Evolutionary conservation across 1,140 invertebrate genomes (phyloP).

Genomic region (Holcopasites calliopsidis): DNA sequence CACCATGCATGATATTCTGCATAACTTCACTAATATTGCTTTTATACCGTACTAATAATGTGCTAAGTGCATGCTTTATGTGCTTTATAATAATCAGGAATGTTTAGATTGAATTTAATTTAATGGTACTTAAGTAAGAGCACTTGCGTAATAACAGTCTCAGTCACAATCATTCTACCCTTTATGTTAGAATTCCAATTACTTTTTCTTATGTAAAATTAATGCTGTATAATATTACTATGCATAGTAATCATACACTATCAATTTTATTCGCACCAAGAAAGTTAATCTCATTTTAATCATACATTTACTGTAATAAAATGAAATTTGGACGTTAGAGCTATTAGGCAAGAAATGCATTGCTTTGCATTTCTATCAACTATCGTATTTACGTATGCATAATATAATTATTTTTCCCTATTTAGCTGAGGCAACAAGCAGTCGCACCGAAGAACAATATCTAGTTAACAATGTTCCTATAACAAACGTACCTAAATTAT

Average conservation of each 20-base stretch:
- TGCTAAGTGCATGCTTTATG: conserved; percentile 11
- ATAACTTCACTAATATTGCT: conserved; percentile 1
- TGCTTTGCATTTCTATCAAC: not conserved
- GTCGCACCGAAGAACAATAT: conserved; percentile 38
- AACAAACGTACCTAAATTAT: conserved; percentile 35
- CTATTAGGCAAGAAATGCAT: conserved; percentile 3
- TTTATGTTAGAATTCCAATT: conserved; percentile 1
- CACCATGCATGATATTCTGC: conserved; percentile 15
- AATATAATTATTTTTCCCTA: conserved; percentile 25
- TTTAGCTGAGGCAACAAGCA: conserved; percentile 41
- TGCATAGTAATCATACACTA: not conserved
- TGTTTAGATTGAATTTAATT: not conserved
- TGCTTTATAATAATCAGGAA: conserved; percentile 37
- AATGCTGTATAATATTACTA: not conserved
- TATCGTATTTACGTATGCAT: not conserved
- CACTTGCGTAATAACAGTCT: conserved; percentile 26
- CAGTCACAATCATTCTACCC: not conserved
- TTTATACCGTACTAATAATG: conserved; percentile 5
- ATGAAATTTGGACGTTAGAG: not conserved
- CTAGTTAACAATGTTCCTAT: conserved; percentile 39
- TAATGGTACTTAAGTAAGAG: conserved; percentile 22
- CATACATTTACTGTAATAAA: not conserved
- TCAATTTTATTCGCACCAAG: not conserved
- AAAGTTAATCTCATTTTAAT: not conserved
- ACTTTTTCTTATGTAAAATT: not conserved